Base-by-base conservation (phyloP, 2,797 vertebrate species). In the Distichodus sexfasciatus region DNA sequence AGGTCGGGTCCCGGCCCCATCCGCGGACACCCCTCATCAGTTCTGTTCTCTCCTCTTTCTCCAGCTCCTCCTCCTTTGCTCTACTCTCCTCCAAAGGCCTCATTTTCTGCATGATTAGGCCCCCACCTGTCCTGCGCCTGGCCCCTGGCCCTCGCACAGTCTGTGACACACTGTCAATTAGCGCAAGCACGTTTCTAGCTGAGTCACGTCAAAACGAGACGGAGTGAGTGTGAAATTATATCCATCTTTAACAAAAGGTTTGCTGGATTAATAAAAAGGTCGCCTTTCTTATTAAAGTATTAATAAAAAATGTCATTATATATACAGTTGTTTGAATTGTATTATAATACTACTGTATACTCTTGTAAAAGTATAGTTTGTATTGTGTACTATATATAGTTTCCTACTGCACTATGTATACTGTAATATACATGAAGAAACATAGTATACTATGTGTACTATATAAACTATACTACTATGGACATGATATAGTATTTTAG, bases 101-200 rank as follows among this genome's bases (percentile, higher is more conserved):
- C 83, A 91, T 92, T 92, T 92, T 91, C 89, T 86, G 87, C 89
- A 89, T 91, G 90, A 91, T 92, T 92, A 91, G 85, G 76, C 84
- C 66, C 76, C 88, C 90, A 92, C 90, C 90, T 92, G 90, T 89
- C 86, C 70, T 59, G 41, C 26, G 68, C 51, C 69, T 76, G 70
- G 69, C 76, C 71, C 66, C 44, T 64, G 55, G 58, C 78, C 55
- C 66, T 72, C 14, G 40, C 51, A 41, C 63, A 71, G 43, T 46
- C 61, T 19, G 51, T 64, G 57, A 85, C 83, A 85, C 47, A n/a
- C 77, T 75, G 70, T 83, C 81, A 85, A 85, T 90, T 90, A 90
- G 86, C 85, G 72, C 66, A 31, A 80, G 85, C 77, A 75, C 79
- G 71, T 72, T 84, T 88, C 82, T 85, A 77, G 62, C 68, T 2